A percentile compares a stretch with the other conserved stretches of the same genome.
phyloP scores from a whole-genome alignment of 1,140 invertebrate species.

The Drosophila obscura region DNA sequence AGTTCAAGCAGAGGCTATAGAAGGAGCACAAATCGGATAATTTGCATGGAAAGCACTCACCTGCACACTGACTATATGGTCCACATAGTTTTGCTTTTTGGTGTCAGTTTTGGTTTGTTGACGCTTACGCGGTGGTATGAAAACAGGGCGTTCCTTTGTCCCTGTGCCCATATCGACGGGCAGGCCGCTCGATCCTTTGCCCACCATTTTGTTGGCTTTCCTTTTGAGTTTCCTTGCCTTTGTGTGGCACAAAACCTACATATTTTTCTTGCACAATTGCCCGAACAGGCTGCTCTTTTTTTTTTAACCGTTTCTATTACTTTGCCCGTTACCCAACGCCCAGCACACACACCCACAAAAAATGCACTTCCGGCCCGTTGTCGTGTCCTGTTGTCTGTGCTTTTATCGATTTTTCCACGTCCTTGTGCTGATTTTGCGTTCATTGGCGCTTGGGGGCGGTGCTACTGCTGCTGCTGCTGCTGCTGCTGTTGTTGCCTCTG shows the following conservation, averaged over 20 bases:
- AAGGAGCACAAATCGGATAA: too few relatives aligned
- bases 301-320: conserved; percentile 10
- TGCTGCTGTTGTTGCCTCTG: conserved; percentile 9
- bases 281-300: too few relatives aligned
- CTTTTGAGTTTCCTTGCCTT: not conserved
- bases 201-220: conserved; percentile 65
- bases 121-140: conserved; percentile 86
- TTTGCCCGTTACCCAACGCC: conserved; percentile 25
- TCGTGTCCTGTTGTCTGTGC: conserved; percentile 42
- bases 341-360: conserved; percentile 23
- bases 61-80: conserved; percentile 86
- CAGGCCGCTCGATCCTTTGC: conserved; percentile 56
- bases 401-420: conserved; percentile 79
- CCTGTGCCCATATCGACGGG: conserved; percentile 46
- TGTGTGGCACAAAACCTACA: conserved; percentile 20
- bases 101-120: conserved; percentile 83
- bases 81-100: conserved; percentile 86
- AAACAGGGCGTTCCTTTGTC: conserved; percentile 85
- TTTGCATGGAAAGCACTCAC: conserved; percentile 53
- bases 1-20: conserved; percentile 47
- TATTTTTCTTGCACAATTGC: not conserved
- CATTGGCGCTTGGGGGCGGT: conserved; percentile 46
- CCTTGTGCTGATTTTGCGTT: conserved; percentile 74
- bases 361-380: conserved; percentile 74
- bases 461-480: conserved; percentile 21